Evolutionary conservation across 2,113 vertebrate genomes (phyloP).

Genomic region (Corydoras maculifer): DNA sequence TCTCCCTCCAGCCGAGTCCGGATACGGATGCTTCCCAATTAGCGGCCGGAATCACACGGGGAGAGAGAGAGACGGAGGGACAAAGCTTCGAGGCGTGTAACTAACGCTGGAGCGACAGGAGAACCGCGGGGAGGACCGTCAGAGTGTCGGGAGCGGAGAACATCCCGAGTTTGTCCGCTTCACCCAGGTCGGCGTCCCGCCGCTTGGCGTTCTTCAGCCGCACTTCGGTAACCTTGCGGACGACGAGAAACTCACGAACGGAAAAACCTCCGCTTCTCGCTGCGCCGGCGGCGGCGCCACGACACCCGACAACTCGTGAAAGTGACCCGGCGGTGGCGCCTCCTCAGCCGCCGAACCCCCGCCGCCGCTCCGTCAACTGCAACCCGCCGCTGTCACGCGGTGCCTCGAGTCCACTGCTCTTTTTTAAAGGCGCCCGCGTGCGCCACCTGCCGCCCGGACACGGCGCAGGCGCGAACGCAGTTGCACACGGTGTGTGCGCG

Average conservation of each 20-base stretch:
- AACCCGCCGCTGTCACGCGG: conserved; percentile 7
- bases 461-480: neutral
- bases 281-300: neutral
- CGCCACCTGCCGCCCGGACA: conserved; percentile 48
- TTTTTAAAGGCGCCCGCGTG: conserved; percentile 37
- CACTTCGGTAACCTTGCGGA: conserved; percentile 35
- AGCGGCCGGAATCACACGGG: conserved; percentile 25
- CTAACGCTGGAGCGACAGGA: neutral
- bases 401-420: conserved; percentile 7
- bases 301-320: too few species aligned
- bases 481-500: too few species aligned
- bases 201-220: conserved; percentile 5
- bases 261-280: conserved; percentile 1
- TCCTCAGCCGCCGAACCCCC: neutral
- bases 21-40: conserved; percentile 40
- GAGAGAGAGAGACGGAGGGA: neutral
- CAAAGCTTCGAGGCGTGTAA: neutral
- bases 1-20: too few species aligned
- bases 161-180: conserved; percentile 3
- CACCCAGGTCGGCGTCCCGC: neutral
- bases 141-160: neutral
- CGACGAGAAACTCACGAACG: conserved; percentile 4
- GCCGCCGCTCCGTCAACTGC: neutral
- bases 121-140: neutral
- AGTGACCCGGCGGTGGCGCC: neutral